These are phyloP conservation scores for Atethmia centrago DNA, from an alignment of 2,888 invertebrate genomes.

Conservation along the genomic window DNA sequence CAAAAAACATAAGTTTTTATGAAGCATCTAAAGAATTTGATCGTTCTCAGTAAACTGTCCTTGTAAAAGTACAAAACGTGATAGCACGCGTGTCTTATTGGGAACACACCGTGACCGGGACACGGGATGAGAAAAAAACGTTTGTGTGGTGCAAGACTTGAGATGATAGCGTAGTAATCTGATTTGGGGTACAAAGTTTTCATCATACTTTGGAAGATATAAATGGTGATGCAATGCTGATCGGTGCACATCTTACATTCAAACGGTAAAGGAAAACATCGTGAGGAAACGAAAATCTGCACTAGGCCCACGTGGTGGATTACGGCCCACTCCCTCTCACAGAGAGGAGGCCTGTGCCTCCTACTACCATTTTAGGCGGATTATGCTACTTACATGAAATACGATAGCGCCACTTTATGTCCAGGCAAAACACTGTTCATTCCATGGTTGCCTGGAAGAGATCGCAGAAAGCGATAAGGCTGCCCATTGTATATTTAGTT, in stretches of 20 bases:
- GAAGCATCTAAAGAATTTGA: constrained; percentile 48
- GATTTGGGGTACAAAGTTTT: not conserved
- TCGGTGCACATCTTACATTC: not conserved
- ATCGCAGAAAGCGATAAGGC: no score
- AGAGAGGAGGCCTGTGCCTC: no score
- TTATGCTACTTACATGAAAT: no score
- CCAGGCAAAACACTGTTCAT: no score
- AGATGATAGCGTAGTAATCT: constrained; percentile 23
- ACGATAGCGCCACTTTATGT: no score
- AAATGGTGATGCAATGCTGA: not conserved
- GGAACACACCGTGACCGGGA: constrained; percentile 67
- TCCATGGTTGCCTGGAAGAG: no score
- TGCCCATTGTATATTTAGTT: no score
- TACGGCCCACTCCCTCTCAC: no score
- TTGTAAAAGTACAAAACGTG: constrained; percentile 57
- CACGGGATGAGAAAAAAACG: constrained; percentile 56
- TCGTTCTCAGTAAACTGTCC: constrained; percentile 51
- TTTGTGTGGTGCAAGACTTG: constrained; percentile 43
- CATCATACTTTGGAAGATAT: not conserved
- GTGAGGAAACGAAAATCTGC: no score
- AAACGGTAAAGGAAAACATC: no score
- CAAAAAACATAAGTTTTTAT: constrained; percentile 20
- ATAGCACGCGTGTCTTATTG: constrained; percentile 62
- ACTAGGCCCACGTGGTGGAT: no score
- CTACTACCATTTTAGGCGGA: no score